These are phyloP conservation scores for Ennomos fuscantarius DNA, from an alignment of 2,888 invertebrate genomes.

Conservation along the genomic window DNA sequence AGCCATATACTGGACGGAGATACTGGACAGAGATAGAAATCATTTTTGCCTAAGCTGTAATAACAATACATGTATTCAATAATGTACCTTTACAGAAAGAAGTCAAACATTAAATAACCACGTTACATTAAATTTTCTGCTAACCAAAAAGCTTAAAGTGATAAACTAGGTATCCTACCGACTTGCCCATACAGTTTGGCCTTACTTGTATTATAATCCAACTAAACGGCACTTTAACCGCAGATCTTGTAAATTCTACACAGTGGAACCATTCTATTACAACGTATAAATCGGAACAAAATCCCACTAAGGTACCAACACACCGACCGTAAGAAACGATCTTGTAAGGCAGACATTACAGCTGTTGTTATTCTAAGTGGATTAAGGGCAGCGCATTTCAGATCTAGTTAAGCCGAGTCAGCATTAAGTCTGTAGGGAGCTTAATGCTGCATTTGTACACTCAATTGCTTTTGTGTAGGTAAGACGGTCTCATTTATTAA, in stretches of 20 bases:
- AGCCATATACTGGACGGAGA: too few relatives aligned
- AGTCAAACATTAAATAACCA: too few relatives aligned
- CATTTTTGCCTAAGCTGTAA: too few relatives aligned
- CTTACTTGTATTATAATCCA: constrained; percentile 1
- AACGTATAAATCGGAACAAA: constrained; percentile 62
- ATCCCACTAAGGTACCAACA: constrained; percentile 54
- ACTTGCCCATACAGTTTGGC: constrained; percentile 5
- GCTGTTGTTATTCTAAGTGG: constrained; percentile 81
- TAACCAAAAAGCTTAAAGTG: constrained; percentile 9
- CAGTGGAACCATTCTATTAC: constrained; percentile 30
- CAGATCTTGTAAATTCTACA: constrained; percentile 5
- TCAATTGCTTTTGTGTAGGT: constrained; percentile 43
- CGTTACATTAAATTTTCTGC: too few relatives aligned
- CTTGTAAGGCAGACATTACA: constrained; percentile 67
- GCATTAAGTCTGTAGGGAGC: constrained; percentile 75
- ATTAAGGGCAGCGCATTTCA: constrained; percentile 81
- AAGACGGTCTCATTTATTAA: constrained; percentile 21
- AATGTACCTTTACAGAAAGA: too few relatives aligned
- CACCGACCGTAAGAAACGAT: constrained; percentile 64
- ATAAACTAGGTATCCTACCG: constrained; percentile 11
- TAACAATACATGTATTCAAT: too few relatives aligned
- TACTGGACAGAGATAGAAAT: too few relatives aligned
- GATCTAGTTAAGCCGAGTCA: constrained; percentile 77
- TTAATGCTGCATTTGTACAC: constrained; percentile 69
- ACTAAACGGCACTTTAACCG: background rate